Conservation (phyloP, 1,140 invertebrate species). For the Acromyrmex charruanus region DNA sequence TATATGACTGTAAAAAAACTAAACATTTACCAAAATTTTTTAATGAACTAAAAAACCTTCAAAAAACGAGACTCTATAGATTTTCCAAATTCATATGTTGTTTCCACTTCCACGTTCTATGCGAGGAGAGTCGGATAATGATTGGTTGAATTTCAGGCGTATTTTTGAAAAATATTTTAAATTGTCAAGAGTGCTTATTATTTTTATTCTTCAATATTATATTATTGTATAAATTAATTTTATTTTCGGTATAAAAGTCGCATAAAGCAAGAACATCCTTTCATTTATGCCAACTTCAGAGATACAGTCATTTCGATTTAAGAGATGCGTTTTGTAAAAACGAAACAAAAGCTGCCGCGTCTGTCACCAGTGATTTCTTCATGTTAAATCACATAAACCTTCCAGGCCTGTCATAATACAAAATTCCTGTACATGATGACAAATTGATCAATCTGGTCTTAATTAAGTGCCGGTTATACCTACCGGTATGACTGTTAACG, state of each 20-base stretch:
- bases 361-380: slow-evolving; percentile 35
- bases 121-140: too few relatives aligned
- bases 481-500: slow-evolving; percentile 26
- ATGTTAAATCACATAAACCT: not conserved
- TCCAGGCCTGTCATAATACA: slow-evolving; percentile 23
- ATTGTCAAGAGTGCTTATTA: too few relatives aligned
- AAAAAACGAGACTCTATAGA: too few relatives aligned
- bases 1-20: too few relatives aligned
- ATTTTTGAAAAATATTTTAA: too few relatives aligned
- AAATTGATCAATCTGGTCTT: slow-evolving; percentile 33
- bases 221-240: not conserved
- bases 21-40: too few relatives aligned
- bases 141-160: too few relatives aligned
- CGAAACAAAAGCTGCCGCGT: slow-evolving; percentile 37
- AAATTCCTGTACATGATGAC: slow-evolving; percentile 32
- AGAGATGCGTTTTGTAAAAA: not conserved
- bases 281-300: slow-evolving; percentile 14
- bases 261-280: not conserved
- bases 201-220: too few relatives aligned
- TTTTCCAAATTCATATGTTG: too few relatives aligned
- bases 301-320: not conserved
- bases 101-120: too few relatives aligned
- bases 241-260: not conserved
- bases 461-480: not conserved
- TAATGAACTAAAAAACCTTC: too few relatives aligned